Base-by-base conservation (phyloP, 2,888 invertebrate genomes). In the Tiphia femorata region DNA sequence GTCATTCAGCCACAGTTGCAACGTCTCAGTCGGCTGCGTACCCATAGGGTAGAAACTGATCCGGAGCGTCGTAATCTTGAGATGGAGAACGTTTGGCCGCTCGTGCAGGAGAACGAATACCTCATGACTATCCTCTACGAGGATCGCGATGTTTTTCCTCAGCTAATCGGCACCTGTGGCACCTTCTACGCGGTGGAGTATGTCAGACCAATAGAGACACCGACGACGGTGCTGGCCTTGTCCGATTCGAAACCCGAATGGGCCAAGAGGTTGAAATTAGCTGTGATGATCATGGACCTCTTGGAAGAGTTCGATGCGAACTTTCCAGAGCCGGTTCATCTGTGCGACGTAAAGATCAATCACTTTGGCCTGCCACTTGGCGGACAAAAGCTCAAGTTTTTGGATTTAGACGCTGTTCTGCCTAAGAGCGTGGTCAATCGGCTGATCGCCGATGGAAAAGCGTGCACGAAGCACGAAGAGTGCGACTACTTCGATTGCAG, bases 401-500 rank as follows among this genome's bases (percentile, higher is more conserved):
- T 91, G 23, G 90, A 91, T 79, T 81, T 89, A 17, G 89, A 90
- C 68, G 86, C 87, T 1, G 88, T 89, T 2, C 87, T 89, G 70
- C 88, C 90, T 12, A 84, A 85, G 49, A 85, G 86, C 5, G 82
- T 88, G 19, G 84, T 86, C 5, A 85, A 85, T 67, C 84, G 80
- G 46, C 80, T 88, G 20, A 84, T 86, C 8, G 83, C 83, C 8
- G 84, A 85, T 64, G 83, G 83, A 4, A 79, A 81, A 16, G 72
- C 76, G 6, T 92, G 92, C 76, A 79, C 83, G 7, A 80, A 76
- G 19, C 88, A 91, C 75, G 85, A 86, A 42, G 91, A 91, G 70
- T 92, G 92, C 80, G 88, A 89, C 76, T 88, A 88, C 74, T 87
- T 88, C 65, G 91, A 91, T 71, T 91, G 91, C 72, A 84, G 88